Conservation (phyloP, 2,888 invertebrate genomes). For the Augiades crinisus region DNA sequence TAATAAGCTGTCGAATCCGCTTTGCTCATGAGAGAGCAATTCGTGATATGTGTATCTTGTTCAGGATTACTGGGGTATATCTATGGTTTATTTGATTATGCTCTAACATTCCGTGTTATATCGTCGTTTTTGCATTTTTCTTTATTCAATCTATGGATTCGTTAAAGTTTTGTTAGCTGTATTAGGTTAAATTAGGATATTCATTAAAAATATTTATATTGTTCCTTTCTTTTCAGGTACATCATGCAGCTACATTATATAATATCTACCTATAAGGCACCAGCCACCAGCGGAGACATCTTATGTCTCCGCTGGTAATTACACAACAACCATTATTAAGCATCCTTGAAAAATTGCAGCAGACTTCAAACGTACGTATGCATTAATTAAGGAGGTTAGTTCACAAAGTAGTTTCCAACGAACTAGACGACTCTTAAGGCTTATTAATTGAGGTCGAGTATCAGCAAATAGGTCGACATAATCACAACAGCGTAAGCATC, state of each 20-base stretch:
- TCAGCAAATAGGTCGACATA: conserved; percentile 24
- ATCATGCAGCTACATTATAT: too few relatives aligned
- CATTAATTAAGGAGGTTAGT: conserved; percentile 16
- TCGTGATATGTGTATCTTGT: conserved; percentile 32
- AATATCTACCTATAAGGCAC: too few relatives aligned
- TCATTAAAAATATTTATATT: too few relatives aligned
- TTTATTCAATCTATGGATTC: too few relatives aligned
- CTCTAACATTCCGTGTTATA: too few relatives aligned
- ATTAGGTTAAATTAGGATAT: too few relatives aligned
- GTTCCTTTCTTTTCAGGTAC: too few relatives aligned
- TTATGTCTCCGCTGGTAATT: neutral
- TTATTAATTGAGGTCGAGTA: conserved; percentile 14
- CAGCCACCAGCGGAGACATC: too few relatives aligned
- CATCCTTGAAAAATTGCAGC: conserved; percentile 4
- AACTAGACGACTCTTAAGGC: conserved; percentile 10
- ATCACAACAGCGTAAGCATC: conserved; percentile 20
- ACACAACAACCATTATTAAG: neutral
- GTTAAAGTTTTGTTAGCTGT: too few relatives aligned
- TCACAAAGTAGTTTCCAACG: conserved; percentile 4
- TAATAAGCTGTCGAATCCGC: conserved; percentile 35
- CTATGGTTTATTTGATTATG: neutral
- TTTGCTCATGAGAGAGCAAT: conserved; percentile 32
- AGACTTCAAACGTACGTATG: conserved; percentile 1
- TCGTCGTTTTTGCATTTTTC: too few relatives aligned
- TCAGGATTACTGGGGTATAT: conserved; percentile 13